phyloP scores from a whole-genome alignment of 2,113 vertebrate species.

The Petromus typicus region DNA sequence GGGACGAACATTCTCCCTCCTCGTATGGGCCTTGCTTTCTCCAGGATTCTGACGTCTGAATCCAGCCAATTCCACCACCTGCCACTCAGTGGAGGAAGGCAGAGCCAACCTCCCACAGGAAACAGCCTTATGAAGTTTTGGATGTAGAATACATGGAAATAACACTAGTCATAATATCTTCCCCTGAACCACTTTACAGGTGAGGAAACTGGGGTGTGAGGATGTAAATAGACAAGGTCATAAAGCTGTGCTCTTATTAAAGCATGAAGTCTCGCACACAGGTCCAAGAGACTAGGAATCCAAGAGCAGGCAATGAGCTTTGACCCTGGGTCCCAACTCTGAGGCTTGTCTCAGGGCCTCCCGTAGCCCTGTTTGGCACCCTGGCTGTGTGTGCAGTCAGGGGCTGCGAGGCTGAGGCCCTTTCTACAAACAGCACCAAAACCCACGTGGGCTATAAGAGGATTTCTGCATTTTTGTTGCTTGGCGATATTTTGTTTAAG shows the following conservation, averaged over 20 bases:
- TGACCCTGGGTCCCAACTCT: neutral
- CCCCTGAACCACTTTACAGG: neutral
- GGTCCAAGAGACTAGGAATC: neutral
- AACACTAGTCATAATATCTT: neutral
- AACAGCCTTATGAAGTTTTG: neutral
- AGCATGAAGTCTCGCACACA: neutral
- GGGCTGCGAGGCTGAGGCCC: neutral
- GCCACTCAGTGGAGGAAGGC: neutral
- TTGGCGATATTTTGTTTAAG: conserved; percentile 72
- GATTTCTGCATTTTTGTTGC: conserved; percentile 62
- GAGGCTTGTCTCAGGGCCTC: neutral
- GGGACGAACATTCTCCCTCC: too few species aligned
- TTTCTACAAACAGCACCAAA: neutral
- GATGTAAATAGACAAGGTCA: neutral
- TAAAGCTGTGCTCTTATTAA: neutral
- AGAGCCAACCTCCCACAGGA: neutral
- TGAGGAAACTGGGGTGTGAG: neutral
- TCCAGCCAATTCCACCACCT: neutral
- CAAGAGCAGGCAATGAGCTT: neutral
- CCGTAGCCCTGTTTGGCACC: neutral
- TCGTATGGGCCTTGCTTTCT: neutral
- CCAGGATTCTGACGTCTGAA: neutral
- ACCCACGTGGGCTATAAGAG: conserved; percentile 15
- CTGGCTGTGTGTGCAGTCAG: neutral
- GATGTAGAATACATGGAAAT: neutral